Percentiles rank a stretch among this genome's conserved stretches.
These are phyloP conservation scores for Drosophila asahinai DNA, from an alignment of 1,140 invertebrate species.

Conservation along the genomic window DNA sequence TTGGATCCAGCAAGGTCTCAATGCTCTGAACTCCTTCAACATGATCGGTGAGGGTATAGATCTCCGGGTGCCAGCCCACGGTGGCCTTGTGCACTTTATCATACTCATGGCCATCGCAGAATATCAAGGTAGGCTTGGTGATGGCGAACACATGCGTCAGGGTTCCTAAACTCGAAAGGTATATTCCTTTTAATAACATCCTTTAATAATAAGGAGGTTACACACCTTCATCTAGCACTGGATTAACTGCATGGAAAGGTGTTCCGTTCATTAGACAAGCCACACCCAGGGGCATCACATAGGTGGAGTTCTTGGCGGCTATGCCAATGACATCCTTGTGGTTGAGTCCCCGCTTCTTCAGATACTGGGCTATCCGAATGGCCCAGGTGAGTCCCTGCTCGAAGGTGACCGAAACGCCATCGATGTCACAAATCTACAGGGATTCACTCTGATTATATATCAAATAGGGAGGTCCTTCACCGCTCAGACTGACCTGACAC, in stretches of 20 bases:
- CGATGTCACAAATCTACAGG: conserved; percentile 58
- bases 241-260: conserved; percentile 68
- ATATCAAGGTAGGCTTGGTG: conserved; percentile 70
- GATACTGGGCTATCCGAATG: conserved; percentile 70
- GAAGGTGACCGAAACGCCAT: conserved; percentile 64
- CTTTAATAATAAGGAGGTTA: not conserved
- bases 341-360: conserved; percentile 59
- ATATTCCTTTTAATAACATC: not conserved
- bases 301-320: conserved; percentile 67
- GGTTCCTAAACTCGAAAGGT: conserved; percentile 29
- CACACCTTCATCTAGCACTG: conserved; percentile 64
- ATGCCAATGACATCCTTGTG: conserved; percentile 76
- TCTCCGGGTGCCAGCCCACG: conserved; percentile 59
- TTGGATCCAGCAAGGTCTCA: conserved; percentile 63
- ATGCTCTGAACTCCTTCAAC: conserved; percentile 62
- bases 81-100: conserved; percentile 66
- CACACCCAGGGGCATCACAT: conserved; percentile 66
- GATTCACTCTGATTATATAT: not conserved
- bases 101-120: conserved; percentile 71
- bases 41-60: conserved; percentile 61
- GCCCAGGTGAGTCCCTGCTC: conserved; percentile 62
- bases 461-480: too few relatives aligned
- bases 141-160: conserved; percentile 64
- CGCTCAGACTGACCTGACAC: conserved; percentile 47
- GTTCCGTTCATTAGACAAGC: conserved; percentile 74